These are phyloP conservation scores for Puffinus mauretanicus DNA, from an alignment of 2,113 vertebrate genomes.

Conservation along the genomic window DNA sequence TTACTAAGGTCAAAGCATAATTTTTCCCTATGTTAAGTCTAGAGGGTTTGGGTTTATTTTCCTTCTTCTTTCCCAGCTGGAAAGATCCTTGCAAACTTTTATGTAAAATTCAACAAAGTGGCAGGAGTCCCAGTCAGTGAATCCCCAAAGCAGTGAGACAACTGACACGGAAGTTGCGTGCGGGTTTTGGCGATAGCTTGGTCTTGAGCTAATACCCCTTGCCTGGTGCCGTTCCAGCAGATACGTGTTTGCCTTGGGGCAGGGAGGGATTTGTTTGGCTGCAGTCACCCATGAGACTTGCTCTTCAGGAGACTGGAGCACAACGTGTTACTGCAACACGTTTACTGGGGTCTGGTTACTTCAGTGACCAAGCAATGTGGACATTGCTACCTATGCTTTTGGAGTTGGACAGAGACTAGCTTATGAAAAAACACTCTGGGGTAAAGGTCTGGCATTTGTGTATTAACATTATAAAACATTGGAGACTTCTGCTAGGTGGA, in stretches of 20 bases:
- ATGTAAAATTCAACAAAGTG: neutral
- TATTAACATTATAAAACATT: neutral
- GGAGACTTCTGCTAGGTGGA: neutral
- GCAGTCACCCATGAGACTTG: fast-evolving
- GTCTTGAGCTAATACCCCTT: neutral
- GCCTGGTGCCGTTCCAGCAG: neutral
- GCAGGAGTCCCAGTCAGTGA: fast-evolving
- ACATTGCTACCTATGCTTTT: neutral
- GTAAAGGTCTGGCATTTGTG: neutral
- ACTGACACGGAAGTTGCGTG: fast-evolving
- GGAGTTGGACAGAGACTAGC: neutral
- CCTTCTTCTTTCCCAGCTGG: neutral
- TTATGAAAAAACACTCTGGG: neutral
- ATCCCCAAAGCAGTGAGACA: neutral
- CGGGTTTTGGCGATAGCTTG: neutral
- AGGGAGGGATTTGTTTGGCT: neutral
- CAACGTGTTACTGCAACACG: fast-evolving
- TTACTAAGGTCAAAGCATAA: neutral
- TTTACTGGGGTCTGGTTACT: neutral
- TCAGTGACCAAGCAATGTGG: too few relatives aligned
- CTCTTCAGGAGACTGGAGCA: too few relatives aligned
- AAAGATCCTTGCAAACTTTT: neutral
- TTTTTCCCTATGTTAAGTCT: neutral
- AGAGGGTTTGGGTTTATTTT: neutral
- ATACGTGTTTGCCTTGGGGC: neutral